Percentiles rank a stretch among this genome's conserved stretches.
These are phyloP conservation scores for Hipparchia sbordonii DNA, from an alignment of 2,888 invertebrate species.

Conservation along the genomic window DNA sequence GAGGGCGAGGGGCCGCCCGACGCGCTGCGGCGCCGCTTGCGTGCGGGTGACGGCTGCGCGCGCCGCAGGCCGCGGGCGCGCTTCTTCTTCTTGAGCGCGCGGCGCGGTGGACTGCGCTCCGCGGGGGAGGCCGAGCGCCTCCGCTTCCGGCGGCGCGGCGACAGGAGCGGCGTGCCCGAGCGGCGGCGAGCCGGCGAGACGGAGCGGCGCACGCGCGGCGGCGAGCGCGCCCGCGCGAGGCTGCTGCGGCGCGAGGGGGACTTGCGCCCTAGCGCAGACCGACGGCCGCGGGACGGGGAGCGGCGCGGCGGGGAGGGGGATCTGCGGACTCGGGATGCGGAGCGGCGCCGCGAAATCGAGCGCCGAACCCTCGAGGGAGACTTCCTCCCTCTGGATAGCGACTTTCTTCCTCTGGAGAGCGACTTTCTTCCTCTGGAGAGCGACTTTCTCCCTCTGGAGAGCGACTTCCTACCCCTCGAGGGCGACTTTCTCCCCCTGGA, in stretches of 20 bases:
- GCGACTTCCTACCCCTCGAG: slow-evolving; percentile 39
- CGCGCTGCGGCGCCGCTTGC: slow-evolving; percentile 58
- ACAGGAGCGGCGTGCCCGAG: slow-evolving; percentile 49
- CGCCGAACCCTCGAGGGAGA: slow-evolving; percentile 42
- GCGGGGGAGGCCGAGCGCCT: slow-evolving; percentile 52
- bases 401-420: slow-evolving; percentile 39
- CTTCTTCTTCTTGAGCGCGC: slow-evolving; percentile 57
- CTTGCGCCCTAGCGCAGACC: slow-evolving; percentile 20
- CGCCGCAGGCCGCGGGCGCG: slow-evolving; percentile 55
- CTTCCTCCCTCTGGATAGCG: slow-evolving; percentile 1
- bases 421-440: slow-evolving; percentile 37
- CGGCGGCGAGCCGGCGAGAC: slow-evolving; percentile 47
- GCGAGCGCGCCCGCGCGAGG: slow-evolving; percentile 43
- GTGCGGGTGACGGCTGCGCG: slow-evolving; percentile 54
- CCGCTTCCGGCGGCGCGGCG: slow-evolving; percentile 47
- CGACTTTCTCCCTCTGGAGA: slow-evolving; percentile 5
- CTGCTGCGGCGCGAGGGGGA: neutral
- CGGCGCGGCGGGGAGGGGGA: slow-evolving; percentile 44
- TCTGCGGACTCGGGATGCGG: slow-evolving; percentile 40
- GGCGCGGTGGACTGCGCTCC: slow-evolving; percentile 54
- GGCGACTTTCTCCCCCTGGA: slow-evolving; percentile 37
- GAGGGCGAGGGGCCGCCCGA: slow-evolving; percentile 49
- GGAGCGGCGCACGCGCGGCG: slow-evolving; percentile 45
- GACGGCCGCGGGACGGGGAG: slow-evolving; percentile 15
- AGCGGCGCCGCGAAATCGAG: slow-evolving; percentile 47